These are phyloP conservation scores for Hedya salicella DNA, from an alignment of 2,888 invertebrate genomes.

Conservation along the genomic window DNA sequence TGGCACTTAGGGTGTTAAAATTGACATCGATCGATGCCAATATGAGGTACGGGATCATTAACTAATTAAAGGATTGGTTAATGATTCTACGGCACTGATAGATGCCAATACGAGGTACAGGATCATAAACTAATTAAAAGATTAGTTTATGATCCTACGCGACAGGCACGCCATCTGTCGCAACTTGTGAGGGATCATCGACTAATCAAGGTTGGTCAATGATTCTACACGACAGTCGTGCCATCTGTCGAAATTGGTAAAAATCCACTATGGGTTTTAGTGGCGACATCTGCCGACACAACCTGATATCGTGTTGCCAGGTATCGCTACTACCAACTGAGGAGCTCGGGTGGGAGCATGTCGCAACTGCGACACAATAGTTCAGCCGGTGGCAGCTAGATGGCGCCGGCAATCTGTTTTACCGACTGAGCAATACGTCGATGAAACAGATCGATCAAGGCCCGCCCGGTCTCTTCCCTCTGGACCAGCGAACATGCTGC, in stretches of 20 bases:
- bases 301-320: constrained; percentile 2
- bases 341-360: constrained; percentile 2
- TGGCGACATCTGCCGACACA: constrained; percentile 2
- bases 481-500: background rate
- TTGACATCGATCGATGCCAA: constrained; percentile 1
- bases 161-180: constrained; percentile 1
- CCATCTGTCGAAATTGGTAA: constrained; percentile 1
- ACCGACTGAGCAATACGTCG: background rate
- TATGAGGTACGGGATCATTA: constrained; percentile 7
- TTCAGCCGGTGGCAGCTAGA: constrained; percentile 1
- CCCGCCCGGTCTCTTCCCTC: background rate
- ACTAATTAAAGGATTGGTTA: constrained; percentile 1
- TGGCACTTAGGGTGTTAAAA: constrained; percentile 7
- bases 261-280: background rate
- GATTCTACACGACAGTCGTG: background rate
- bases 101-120: constrained; percentile 7
- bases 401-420: constrained; percentile 2
- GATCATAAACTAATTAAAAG: constrained; percentile 5
- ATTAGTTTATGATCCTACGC: constrained; percentile 7
- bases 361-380: background rate
- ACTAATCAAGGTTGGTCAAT: too few species aligned
- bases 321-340: constrained; percentile 2
- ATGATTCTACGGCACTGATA: background rate
- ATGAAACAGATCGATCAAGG: background rate
- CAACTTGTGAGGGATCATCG: background rate